phyloP scores from a whole-genome alignment of 2,888 invertebrate species.

The Thereva unica region DNA sequence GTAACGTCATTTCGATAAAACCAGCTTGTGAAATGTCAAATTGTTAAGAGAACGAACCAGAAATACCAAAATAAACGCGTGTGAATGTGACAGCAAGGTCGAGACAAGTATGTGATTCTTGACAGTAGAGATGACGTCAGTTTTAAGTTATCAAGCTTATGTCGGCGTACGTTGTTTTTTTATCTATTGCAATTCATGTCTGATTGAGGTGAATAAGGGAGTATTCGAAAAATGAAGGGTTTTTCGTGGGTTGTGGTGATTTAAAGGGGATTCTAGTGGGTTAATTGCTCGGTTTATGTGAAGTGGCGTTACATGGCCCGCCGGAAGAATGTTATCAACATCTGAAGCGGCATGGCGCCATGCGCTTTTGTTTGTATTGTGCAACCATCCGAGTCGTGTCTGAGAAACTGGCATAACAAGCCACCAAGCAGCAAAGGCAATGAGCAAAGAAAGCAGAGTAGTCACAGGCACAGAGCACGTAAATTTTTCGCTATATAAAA shows the following conservation, averaged over 20 bases:
- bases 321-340: constrained; percentile 37
- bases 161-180: no score
- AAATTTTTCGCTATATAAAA: constrained; percentile 24
- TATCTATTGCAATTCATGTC: no score
- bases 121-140: background rate
- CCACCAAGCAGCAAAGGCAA: constrained; percentile 25
- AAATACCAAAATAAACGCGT: constrained; percentile 29
- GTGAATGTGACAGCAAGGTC: constrained; percentile 43
- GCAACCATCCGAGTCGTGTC: constrained; percentile 20
- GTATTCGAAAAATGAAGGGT: no score
- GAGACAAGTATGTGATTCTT: constrained; percentile 40
- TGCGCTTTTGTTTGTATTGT: constrained; percentile 43
- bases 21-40: background rate
- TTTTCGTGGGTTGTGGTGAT: no score
- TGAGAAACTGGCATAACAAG: constrained; percentile 24
- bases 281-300: no score
- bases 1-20: no score
- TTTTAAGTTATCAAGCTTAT: no score
- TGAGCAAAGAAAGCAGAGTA: constrained; percentile 8
- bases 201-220: no score
- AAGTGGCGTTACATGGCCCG: background rate
- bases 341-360: constrained; percentile 45
- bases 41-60: background rate
- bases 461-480: constrained; percentile 10
- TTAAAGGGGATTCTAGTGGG: no score